phyloP scores from a whole-genome alignment of 2,797 vertebrate genomes.

The Eupleurogrammus muticus region DNA sequence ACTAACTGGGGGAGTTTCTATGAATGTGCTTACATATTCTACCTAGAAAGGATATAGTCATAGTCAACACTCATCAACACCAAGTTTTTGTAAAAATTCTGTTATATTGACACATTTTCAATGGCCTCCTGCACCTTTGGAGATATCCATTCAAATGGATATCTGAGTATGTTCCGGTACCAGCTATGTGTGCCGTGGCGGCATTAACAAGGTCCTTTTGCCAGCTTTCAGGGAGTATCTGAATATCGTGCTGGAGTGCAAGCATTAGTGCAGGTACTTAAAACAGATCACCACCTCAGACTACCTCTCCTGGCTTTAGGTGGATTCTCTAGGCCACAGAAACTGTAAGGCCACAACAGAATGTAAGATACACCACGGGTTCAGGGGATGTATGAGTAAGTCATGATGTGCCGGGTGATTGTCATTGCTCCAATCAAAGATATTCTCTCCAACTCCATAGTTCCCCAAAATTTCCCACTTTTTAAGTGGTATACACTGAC shows the following conservation, averaged over 20 bases:
- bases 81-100: too few species aligned
- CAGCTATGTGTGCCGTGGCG: conserved; percentile 17
- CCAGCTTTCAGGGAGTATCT: conserved; percentile 39
- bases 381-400: conserved; percentile 20
- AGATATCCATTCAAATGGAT: conserved; percentile 21
- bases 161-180: conserved; percentile 29
- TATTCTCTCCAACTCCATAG: conserved; percentile 1
- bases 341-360: conserved; percentile 23
- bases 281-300: conserved; percentile 44
- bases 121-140: conserved; percentile 8
- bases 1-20: too few species aligned
- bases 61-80: too few species aligned
- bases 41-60: too few species aligned
- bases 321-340: conserved; percentile 25
- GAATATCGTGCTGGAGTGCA: conserved; percentile 56
- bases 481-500: neutral
- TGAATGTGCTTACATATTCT: too few species aligned
- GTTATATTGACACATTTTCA: neutral
- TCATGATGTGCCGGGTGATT: neutral
- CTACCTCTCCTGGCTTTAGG: conserved; percentile 44
- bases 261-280: conserved; percentile 62
- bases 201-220: conserved; percentile 41
- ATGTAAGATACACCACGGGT: conserved; percentile 16
- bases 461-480: neutral
- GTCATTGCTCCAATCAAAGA: neutral